Evolutionary conservation across 2,797 vertebrate species (phyloP).

Genomic region (Todus mexicanus): DNA sequence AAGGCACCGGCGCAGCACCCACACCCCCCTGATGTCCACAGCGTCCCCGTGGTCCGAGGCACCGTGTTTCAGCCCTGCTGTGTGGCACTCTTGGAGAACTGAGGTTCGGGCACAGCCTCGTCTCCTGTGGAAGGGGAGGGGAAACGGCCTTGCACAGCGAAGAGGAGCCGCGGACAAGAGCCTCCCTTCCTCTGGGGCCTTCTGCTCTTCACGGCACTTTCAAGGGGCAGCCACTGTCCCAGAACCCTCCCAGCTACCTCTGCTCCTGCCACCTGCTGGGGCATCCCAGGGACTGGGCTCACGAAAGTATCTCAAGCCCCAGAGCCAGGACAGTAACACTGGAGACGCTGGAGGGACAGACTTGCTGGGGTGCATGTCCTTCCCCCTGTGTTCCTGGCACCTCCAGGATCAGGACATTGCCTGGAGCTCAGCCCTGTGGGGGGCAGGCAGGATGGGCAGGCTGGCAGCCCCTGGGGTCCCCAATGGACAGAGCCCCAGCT

Average conservation of each 20-base stretch:
- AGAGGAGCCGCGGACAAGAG: neutral
- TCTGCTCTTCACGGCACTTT: neutral
- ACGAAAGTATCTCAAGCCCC: neutral
- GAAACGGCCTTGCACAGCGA: neutral
- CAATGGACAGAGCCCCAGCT: neutral
- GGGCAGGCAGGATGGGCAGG: neutral
- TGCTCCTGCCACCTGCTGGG: neutral
- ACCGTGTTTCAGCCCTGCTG: neutral
- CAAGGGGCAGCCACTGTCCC: neutral
- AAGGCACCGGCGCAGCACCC: neutral
- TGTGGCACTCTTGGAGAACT: neutral
- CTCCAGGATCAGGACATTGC: neutral
- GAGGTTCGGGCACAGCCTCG: neutral
- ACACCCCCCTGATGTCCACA: fast-evolving
- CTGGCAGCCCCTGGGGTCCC: neutral
- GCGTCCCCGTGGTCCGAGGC: fast-evolving
- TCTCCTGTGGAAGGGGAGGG: fast-evolving
- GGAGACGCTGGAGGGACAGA: neutral
- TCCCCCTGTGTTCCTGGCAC: neutral
- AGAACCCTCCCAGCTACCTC: neutral
- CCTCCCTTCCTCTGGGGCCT: neutral
- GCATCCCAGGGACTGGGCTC: neutral
- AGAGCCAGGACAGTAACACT: neutral
- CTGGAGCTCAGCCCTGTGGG: neutral
- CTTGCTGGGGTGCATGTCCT: fast-evolving